Evolutionary conservation across 37 sponge, comb jelly and placozoan genomes (phyloP), one percentile per base, ranked within the genome.

Genomic region (Axinella damicornis): DNA sequence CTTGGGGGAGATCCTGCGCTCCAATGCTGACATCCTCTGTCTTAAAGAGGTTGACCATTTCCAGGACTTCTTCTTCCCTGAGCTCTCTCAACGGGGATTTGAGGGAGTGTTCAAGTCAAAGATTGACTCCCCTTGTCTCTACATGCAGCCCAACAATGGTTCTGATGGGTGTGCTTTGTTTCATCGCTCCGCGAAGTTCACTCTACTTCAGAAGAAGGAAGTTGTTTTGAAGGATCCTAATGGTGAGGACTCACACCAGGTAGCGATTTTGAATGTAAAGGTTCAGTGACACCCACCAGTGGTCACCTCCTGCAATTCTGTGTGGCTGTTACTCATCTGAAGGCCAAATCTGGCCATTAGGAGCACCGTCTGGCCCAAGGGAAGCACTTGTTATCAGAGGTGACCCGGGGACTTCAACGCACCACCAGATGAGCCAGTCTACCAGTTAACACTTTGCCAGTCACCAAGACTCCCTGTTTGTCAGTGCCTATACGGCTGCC

Each of bases 151-250:
- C 9, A 93, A 93, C 57, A 89, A 64, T 78, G 94, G 94, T 28
- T 90, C 94, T 19, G 91, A 89, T 77, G 94, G 94, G 5, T 93
- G 94, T 81, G 94, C 94, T 21, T 34, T 93, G 75, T 93, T 93
- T 40, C 89, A 79, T 37, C 76, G 60, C 24, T 65, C 69, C 20
- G 32, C 63, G 11, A 58, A 33, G 59, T 79, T 92, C n/a, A 66
- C 39, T 27, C 58, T 83, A 22, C 40, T 79, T 13, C 74, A 66
- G 24, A 84, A 84, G 53, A 77, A 69, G 27, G 83, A 77, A 1
- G 21, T 90, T 18, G n/a, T 53, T 2, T 35, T 73, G 58, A 71
- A 73, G 31, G 73, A 65, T 0, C 31, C 53, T 71, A 25, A 66
- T 25, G 71, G 67, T 11, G 64, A 14, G 6, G 62, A 69, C 22